These are phyloP conservation scores for Diarsia brunnea DNA, from an alignment of 2,888 invertebrate species.

Conservation along the genomic window DNA sequence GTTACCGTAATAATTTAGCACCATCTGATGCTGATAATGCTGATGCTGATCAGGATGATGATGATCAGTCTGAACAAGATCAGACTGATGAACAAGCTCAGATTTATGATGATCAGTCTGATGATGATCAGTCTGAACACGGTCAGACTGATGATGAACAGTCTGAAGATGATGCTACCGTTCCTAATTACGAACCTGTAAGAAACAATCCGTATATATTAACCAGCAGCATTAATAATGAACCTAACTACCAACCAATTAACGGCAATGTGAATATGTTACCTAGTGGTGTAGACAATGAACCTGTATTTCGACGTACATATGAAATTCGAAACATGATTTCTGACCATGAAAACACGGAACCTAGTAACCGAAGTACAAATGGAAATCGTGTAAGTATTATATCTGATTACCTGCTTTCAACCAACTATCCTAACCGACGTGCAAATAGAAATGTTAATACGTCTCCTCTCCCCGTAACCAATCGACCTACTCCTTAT, in stretches of 20 bases:
- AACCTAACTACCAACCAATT: neutral
- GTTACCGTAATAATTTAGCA: neutral
- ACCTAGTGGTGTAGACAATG: neutral
- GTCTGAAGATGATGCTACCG: slow-evolving; percentile 1
- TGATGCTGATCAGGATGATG: neutral
- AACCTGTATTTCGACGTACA: neutral
- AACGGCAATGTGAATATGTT: neutral
- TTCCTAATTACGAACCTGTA: neutral
- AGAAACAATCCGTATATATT: neutral
- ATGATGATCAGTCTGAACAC: neutral
- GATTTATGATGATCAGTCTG: neutral
- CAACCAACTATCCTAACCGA: neutral
- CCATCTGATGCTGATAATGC: neutral
- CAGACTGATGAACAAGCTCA: neutral
- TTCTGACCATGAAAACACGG: neutral
- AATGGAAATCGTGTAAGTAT: slow-evolving; percentile 9
- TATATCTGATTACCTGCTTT: neutral
- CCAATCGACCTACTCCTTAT: slow-evolving; percentile 7
- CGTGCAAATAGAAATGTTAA: neutral
- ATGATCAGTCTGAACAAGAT: neutral
- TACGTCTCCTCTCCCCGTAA: neutral
- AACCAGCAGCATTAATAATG: neutral
- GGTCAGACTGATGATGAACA: neutral
- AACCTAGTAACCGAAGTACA: neutral
- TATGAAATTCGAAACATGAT: neutral